Evolutionary conservation across 2,888 invertebrate species (phyloP).

Genomic region (Cephalotes varians): DNA sequence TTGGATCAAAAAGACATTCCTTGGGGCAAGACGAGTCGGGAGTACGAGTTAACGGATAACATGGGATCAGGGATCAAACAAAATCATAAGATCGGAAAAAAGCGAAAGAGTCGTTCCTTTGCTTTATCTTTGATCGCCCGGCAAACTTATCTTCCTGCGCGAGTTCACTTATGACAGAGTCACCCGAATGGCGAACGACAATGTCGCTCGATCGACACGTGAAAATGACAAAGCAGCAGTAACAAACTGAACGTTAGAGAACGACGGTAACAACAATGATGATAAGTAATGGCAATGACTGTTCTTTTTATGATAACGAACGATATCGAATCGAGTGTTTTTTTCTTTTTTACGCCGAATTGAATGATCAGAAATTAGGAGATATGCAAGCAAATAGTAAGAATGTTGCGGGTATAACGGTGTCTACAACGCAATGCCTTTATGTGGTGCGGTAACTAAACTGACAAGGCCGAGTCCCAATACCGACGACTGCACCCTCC

Average conservation of each 20-base stretch:
- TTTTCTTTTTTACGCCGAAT: conserved; percentile 62
- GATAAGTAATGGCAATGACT: conserved; percentile 75
- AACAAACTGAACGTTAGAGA: conserved; percentile 53
- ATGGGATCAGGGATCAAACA: conserved; percentile 30
- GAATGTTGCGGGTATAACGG: conserved; percentile 85
- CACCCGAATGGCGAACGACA: neutral
- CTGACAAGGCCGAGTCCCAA: conserved; percentile 79
- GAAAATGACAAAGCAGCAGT: conserved; percentile 56
- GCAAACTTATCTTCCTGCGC: conserved; percentile 28
- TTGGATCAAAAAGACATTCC: conserved; percentile 1
- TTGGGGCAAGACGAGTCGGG: conserved; percentile 11
- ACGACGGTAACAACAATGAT: conserved; percentile 50
- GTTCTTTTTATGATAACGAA: conserved; percentile 58
- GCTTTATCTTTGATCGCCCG: conserved; percentile 20
- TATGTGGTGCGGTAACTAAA: conserved; percentile 86
- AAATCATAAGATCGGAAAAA: conserved; percentile 64
- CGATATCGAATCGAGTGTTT: conserved; percentile 35
- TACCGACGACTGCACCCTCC: conserved; percentile 78
- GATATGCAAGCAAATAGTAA: conserved; percentile 81
- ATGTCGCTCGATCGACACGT: conserved; percentile 57
- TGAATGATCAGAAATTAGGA: conserved; percentile 72
- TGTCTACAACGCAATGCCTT: conserved; percentile 86
- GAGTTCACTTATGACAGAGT: conserved; percentile 7
- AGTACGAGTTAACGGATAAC: conserved; percentile 28
- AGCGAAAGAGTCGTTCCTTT: neutral